These are phyloP conservation scores for Erythrolamprus reginae DNA, from an alignment of 2,113 vertebrate species.

Conservation along the genomic window DNA sequence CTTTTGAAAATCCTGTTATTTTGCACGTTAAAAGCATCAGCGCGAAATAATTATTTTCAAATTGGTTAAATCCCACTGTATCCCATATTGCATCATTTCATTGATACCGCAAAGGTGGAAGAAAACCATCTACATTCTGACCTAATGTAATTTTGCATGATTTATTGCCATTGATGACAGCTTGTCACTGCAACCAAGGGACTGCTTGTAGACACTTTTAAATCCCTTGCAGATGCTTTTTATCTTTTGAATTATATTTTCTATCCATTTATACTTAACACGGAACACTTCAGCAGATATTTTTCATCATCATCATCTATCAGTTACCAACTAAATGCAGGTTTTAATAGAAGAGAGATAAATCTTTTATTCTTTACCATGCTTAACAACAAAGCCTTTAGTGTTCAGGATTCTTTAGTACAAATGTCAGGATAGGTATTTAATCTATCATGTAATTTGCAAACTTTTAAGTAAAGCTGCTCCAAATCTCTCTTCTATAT, in stretches of 20 bases:
- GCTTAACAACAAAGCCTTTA: neutral
- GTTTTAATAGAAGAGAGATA: neutral
- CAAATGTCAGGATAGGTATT: neutral
- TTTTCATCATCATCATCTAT: neutral
- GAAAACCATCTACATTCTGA: too few relatives aligned
- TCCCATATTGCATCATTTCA: neutral
- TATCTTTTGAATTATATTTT: neutral
- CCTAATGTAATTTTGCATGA: neutral
- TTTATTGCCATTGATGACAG: neutral
- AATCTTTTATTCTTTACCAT: neutral
- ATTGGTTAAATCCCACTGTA: neutral
- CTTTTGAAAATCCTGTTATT: neutral
- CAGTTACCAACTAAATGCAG: neutral
- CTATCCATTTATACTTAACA: neutral
- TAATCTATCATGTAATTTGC: neutral
- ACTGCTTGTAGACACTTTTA: neutral
- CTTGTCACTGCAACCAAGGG: neutral
- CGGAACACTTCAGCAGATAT: neutral
- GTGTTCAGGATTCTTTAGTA: neutral
- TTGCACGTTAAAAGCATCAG: neutral
- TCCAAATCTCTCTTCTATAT: constrained; percentile 5
- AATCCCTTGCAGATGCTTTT: neutral
- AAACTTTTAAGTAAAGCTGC: neutral
- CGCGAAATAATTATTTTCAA: neutral
- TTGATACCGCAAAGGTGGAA: neutral